phyloP scores from a whole-genome alignment of 2,888 invertebrate species.

The Hetaerina titia region DNA sequence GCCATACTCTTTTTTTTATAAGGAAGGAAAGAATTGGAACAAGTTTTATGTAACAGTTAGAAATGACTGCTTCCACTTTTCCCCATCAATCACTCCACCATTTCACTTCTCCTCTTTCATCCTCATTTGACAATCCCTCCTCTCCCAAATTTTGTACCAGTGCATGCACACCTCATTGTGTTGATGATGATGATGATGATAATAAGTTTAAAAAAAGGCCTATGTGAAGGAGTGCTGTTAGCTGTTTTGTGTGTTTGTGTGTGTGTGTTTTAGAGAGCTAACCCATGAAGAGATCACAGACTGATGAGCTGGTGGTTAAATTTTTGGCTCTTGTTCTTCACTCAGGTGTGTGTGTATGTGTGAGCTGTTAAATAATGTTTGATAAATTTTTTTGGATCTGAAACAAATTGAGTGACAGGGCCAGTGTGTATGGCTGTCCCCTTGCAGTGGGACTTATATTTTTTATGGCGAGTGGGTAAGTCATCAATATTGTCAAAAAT shows the following conservation, averaged over 20 bases:
- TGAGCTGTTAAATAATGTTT: constrained; percentile 66
- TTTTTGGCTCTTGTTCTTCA: constrained; percentile 64
- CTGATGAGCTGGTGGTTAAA: constrained; percentile 62
- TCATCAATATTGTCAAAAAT: constrained; percentile 43
- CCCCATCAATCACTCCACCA: not conserved
- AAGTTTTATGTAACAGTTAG: constrained; percentile 9
- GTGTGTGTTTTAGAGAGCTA: constrained; percentile 39
- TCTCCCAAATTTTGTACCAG: constrained; percentile 46
- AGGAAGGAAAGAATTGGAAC: not conserved
- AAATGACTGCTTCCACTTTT: constrained; percentile 42
- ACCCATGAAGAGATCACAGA: constrained; percentile 63
- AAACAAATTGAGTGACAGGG: constrained; percentile 63
- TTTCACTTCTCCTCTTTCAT: constrained; percentile 18
- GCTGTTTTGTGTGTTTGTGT: constrained; percentile 44
- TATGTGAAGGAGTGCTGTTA: constrained; percentile 66
- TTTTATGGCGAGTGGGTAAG: constrained; percentile 58
- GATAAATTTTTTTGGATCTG: constrained; percentile 66
- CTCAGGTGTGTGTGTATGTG: constrained; percentile 63
- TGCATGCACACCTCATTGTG: constrained; percentile 63
- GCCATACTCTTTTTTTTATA: not conserved
- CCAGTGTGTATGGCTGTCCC: constrained; percentile 55
- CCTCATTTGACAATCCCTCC: not conserved
- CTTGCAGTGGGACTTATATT: constrained; percentile 47
- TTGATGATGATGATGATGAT: constrained; percentile 29
- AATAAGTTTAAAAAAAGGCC: constrained; percentile 64